Evolutionary conservation across 1,140 invertebrate species (phyloP), one percentile per base, ranked within the genome.

Genomic region (Euwallacea fornicatus): DNA sequence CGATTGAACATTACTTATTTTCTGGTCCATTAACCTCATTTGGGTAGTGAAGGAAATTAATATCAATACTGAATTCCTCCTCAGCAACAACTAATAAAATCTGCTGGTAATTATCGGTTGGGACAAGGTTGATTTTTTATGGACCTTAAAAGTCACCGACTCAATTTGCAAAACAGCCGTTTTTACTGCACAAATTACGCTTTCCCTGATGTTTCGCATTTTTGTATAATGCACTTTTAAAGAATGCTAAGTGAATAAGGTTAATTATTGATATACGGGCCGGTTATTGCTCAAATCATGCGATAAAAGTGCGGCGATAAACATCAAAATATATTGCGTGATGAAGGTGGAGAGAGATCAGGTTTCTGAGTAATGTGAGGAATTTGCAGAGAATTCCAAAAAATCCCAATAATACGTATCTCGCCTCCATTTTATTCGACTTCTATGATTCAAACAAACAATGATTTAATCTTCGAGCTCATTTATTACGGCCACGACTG

Each of bases 81-180:
- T 8, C n/a, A 56, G 16, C 16, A 60, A 60, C 21, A 7, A 60
- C 42, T 61, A 59, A 46, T 59, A 68, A 44, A 60, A 33, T 50
- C 47, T 9, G 10, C 7, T 58, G 13, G 11, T 46, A 59, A 60
- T 60, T 58, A 60, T 16, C 66, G 47, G 44, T 68, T 59, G 41
- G 41, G 58, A 58, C 42, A 54, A 55, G 50, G 64, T 42, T 46
- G 42, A 13, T 6, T 69, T 61, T 55, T 55, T 53, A 53, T 60
- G 53, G n/a, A 46, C 58, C 7, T 13, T 69, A 42, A 50, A 55
- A 69, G 7, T 60, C 46, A 43, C 46, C 42, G 43, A 16, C 46
- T 69, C 16, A 54, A 61, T 58, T 46, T 58, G 42, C 54, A 41
- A 41, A 65, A 50, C 41, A 59, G 42, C 41, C 42, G 15, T 69